phyloP scores from a whole-genome alignment of 2,113 vertebrate genomes.

The Aegotheles bennettii region DNA sequence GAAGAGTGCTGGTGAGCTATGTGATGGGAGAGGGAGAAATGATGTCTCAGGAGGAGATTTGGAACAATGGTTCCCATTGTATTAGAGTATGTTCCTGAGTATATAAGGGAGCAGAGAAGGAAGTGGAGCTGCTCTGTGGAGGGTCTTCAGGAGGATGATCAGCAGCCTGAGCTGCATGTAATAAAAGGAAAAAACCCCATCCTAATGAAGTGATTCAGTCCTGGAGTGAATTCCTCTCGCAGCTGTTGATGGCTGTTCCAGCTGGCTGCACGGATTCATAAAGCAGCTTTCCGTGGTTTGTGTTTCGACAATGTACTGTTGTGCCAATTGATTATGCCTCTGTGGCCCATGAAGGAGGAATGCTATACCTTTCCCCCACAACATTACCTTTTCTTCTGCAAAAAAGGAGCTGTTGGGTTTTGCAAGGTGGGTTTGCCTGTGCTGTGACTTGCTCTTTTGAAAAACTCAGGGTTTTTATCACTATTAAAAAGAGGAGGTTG shows the following conservation, averaged over 20 bases:
- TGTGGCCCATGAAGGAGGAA: slow-evolving; percentile 33
- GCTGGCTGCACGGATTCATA: slow-evolving; percentile 40
- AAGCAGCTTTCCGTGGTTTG: slow-evolving; percentile 37
- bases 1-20: neutral
- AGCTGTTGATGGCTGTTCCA: slow-evolving; percentile 52
- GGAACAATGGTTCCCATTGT: no score
- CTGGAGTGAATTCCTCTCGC: slow-evolving; percentile 14
- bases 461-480: neutral
- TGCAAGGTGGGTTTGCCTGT: neutral
- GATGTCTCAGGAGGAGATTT: neutral
- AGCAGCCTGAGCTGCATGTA: neutral
- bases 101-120: neutral
- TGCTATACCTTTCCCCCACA: neutral
- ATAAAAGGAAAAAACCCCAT: neutral
- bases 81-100: neutral
- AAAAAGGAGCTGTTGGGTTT: neutral
- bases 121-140: neutral
- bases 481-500: neutral
- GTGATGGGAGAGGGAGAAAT: neutral
- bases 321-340: slow-evolving; percentile 38
- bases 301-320: slow-evolving; percentile 32
- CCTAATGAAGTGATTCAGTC: slow-evolving; percentile 11
- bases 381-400: neutral
- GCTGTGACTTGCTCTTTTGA: neutral
- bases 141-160: neutral